Base-by-base conservation (phyloP, 1,140 invertebrate species). In the Cheumatopsyche charites region DNA sequence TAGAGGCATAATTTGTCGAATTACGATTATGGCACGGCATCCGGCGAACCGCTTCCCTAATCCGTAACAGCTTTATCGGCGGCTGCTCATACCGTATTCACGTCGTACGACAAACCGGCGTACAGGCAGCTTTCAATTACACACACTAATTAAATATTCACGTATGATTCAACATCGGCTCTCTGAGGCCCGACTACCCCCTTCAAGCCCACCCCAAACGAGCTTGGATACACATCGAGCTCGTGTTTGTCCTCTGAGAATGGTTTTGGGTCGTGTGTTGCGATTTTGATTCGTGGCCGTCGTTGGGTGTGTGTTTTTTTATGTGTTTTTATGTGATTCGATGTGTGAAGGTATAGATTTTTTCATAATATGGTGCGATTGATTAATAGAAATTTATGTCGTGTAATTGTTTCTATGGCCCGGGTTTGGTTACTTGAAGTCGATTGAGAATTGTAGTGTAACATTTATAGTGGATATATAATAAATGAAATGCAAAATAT, bases 71-170 rank as follows among this genome's bases (percentile, higher is more conserved):
- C 52, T 62, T 58, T 58, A 66, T 42, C 63, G 23, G 41, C 36
- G 26, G 23, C 43, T n/a, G 63, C 63, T 70, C 12, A 70, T 70
- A 62, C 49, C 52, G 19, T 71, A 63, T 71, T 71, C 58, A 62
- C 58, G 62, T 36, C 29, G 25, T 63, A 45, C 62, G 42, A 72
- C 49, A 72, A 55, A 55, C 70, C 65, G 21, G 47, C 12, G 43
- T 67, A 47, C 25, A 36, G 70, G 70, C 63, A 45, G 71, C 71
- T 67, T 72, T 72, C 71, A 68, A 72, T 72, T 72, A 72, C 66
- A 72, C 42, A 25, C 49, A 68, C 71, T 72, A 72, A 72, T 72
- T 72, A 72, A 72, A 72, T 72, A 72, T 72, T 72, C 66, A 72
- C 65, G 71, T 68, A 43, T 72, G 71, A 72, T 68, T 67, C 71